Base-by-base conservation (phyloP, 2,797 vertebrate genomes). In the Pseudochromis fuscus region DNA sequence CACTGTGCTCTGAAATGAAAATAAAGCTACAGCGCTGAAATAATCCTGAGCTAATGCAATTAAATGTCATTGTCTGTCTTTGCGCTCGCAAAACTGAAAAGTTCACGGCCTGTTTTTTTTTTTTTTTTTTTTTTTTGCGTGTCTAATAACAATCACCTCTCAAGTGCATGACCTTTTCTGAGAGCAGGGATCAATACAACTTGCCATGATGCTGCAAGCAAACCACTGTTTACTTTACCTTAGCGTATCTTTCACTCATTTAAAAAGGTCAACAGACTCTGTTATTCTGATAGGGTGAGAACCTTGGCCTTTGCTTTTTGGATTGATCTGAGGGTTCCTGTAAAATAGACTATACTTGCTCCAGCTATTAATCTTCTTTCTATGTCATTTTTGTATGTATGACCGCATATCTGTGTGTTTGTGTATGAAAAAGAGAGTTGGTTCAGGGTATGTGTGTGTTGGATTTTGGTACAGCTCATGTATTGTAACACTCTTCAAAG, bases 221-320 rank as follows among this genome's bases (percentile, higher is more conserved):
- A 89, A 87, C 82, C 77, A 74, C 79, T 89, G 90, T 92, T 90
- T 90, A 85, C 83, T 88, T 89, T 88, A 89, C 83, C 84, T 84
- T 81, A 78, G 79, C 66, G 75, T 86, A 87, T 88, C 89, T 79
- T 90, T 91, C 91, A 86, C 75, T 89, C 72, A 78, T 88, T 92
- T 89, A 87, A 85, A 93, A 93, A 93, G 92, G 93, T 93, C 90
- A 92, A 78, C 86, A 77, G 84, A 88, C 87, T 84, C 58, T 50
- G 82, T 88, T 82, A 74, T 79, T 79, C 84, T 83, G 85, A 91
- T 82, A 51, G 83, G 72, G 56, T 4, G 38, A 83, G 51, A 82
- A 73, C 71, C 44, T 76, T 88, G 87, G 75, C 90, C 88, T 91
- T 92, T 92, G 59, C 68, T 52, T 80, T 84, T 42, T 24, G 62